Evolutionary conservation across 2,113 vertebrate genomes (phyloP).

Genomic region (Butorides virescens): DNA sequence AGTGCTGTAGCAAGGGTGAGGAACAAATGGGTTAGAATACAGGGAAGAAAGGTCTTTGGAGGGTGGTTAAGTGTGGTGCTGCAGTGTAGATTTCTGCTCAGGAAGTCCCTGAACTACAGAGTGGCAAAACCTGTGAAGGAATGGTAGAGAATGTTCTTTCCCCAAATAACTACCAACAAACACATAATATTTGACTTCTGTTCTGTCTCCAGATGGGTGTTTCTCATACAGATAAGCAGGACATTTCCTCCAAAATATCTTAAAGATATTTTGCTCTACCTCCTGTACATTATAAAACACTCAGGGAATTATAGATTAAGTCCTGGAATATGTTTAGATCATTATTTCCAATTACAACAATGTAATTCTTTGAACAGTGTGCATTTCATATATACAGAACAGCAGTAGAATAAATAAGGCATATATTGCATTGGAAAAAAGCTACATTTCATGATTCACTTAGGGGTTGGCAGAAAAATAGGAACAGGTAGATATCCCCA

Average conservation of each 20-base stretch:
- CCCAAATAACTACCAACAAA: neutral
- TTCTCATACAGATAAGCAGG: neutral
- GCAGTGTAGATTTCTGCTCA: neutral
- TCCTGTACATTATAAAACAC: slow-evolving; percentile 4
- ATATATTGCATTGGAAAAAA: neutral
- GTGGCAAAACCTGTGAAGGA: neutral
- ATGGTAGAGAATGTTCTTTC: neutral
- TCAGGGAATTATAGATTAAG: slow-evolving; percentile 25
- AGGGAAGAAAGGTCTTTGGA: neutral
- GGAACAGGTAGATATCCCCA: neutral
- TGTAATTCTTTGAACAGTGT: neutral
- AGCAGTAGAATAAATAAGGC: slow-evolving; percentile 3
- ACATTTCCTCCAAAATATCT: neutral
- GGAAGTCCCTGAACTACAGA: neutral
- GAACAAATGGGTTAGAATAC: neutral
- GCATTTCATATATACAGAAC: neutral
- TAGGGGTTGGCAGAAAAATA: neutral
- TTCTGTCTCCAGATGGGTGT: neutral
- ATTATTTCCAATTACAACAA: slow-evolving; percentile 1
- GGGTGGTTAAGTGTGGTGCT: neutral
- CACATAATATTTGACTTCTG: neutral
- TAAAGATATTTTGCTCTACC: neutral
- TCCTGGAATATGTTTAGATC: slow-evolving; percentile 7
- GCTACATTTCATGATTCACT: neutral
- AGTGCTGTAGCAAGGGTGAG: rapidly evolving